Conservation (phyloP, 2,888 invertebrate genomes). For the Thecocarcelia acutangulata region DNA sequence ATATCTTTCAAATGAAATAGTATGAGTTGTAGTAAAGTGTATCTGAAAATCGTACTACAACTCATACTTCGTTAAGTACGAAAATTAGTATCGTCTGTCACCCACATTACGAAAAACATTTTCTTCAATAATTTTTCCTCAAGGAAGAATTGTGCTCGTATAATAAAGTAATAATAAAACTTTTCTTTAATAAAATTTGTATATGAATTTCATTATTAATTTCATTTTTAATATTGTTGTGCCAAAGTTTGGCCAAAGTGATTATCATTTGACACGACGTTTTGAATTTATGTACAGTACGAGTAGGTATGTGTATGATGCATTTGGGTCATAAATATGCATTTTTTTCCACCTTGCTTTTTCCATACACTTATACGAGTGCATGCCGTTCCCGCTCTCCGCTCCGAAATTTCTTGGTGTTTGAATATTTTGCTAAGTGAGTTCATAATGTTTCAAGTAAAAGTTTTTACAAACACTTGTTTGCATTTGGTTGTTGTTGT, state of each 20-base stretch:
- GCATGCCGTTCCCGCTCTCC: slow-evolving; percentile 14
- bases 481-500: not conserved
- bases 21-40: too few species aligned
- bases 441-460: slow-evolving; percentile 33
- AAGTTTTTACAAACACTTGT: slow-evolving; percentile 3
- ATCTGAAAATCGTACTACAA: too few species aligned
- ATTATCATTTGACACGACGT: slow-evolving; percentile 80
- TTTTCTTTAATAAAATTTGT: slow-evolving; percentile 1
- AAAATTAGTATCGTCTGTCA: too few species aligned
- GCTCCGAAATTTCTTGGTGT: not conserved
- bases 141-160: too few species aligned
- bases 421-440: slow-evolving; percentile 7
- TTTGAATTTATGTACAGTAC: slow-evolving; percentile 70
- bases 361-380: too few species aligned
- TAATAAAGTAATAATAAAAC: slow-evolving; percentile 19
- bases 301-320: slow-evolving; percentile 73
- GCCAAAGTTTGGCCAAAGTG: slow-evolving; percentile 71
- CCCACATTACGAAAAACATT: too few species aligned
- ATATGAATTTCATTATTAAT: slow-evolving; percentile 2
- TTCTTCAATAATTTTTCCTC: too few species aligned
- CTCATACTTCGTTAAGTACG: too few species aligned
- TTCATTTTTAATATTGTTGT: slow-evolving; percentile 38
- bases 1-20: too few species aligned
- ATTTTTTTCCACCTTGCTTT: slow-evolving; percentile 2
- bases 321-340: slow-evolving; percentile 78